Evolutionary conservation across 1,140 invertebrate genomes (phyloP), one percentile per base, ranked within the genome.

Genomic region (Drosophila nigrodunni): DNA sequence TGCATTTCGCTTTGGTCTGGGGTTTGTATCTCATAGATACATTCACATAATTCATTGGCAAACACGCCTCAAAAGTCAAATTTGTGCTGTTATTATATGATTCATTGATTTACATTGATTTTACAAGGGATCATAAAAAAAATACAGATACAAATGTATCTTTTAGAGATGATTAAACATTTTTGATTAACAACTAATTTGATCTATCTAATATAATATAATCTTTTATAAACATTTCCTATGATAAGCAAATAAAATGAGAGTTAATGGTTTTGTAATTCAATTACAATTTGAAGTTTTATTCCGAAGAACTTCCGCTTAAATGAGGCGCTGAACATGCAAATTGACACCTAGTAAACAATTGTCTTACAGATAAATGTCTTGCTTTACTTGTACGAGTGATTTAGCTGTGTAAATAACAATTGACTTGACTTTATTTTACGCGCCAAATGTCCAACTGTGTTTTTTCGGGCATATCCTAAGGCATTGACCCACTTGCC

Each of bases 1-100:
- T 88, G 83, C 83, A 88, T 88, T 88, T 88, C 80, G 83, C 69
- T 87, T 79, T 83, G 83, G 85, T 87, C 69, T 65, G 58, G 49
- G 21, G 47, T 8, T 11, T 43, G 41, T 43, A 43, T 13, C 44
- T 62, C 54, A 41, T 65, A 41, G 11, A 50, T 50, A 60, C 25
- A 60, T 4, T 18, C 57, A 52, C 80, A 88, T 88, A 89, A 88
- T 83, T 88, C 83, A 89, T 89, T 39, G 60, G 64, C 58, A 66
- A 78, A 83, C 85, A 89, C 83, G 83, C 83, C 83, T 87, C 60
- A 62, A 70, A 74, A 87, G 72, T 82, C 76, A 76, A 59, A 44
- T 66, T 66, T 55, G 35, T 11, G 2, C 11, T 65, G 9, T 18
- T 34, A 37, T 39, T 30, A 11, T 18, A 13, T 8, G 52, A 62